Base-by-base conservation (phyloP, 1,140 invertebrate species). In the Bombus superbus region DNA sequence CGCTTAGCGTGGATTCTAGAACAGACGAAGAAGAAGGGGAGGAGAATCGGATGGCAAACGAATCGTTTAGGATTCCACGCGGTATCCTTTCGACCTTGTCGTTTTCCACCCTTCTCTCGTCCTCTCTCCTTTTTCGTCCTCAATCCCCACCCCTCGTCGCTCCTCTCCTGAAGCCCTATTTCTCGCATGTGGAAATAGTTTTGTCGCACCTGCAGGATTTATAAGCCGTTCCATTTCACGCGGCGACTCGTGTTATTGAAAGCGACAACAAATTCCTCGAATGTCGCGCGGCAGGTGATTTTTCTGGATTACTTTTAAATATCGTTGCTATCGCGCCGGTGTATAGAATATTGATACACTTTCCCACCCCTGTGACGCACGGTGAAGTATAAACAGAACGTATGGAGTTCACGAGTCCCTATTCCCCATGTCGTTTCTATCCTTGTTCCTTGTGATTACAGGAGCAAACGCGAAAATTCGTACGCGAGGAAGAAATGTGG, bases 1-100 rank as follows among this genome's bases (percentile, higher is more conserved):
- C 90, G 90, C 90, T 91, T 91, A 91, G 84, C 90, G 89, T 83
- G 87, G 85, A 91, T 90, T 86, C 87, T 69, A 32, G 32, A 53
- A 86, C 72, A 57, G 69, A 83, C 82, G 44, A 81, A 59, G 75
- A 38, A n/a, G 22, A 18, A 25, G 22, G 13, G 59, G 25, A 22
- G 69, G 71, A 69, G 68, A 71, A 22, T 83, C 81, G 81, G 72
- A 87, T 85, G 78, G 82, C 84, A 91, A 90, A 90, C 90, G 90
- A 91, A 88, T 90, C 83, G 86, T 91, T 91, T 90, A 83, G 86
- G 66, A 89, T 91, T 85, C 89, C 73, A 81, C 82, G 69, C 81
- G 53, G 62, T 71, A 42, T 62, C 78, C 75, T 80, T 53, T 86
- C 81, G 79, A 69, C 79, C 81, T 69, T 83, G 71, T 62, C 81